A percentile compares a stretch with the other conserved stretches of the same genome.
These are phyloP conservation scores for Platerodrilus igneus DNA, from an alignment of 2,888 invertebrate genomes.

Conservation along the genomic window DNA sequence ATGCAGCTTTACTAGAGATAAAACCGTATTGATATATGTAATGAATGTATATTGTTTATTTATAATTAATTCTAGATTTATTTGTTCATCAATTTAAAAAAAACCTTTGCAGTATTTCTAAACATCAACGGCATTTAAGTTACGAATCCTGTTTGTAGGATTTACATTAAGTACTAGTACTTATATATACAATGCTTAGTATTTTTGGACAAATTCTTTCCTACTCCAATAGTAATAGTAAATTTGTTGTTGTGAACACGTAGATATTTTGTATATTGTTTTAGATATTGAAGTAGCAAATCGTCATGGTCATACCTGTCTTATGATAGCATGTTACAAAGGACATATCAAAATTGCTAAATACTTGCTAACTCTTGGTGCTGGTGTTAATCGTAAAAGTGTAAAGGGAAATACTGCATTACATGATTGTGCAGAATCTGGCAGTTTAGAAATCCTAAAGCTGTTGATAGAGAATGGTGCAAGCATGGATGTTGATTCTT, in stretches of 20 bases:
- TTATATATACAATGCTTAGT: not conserved
- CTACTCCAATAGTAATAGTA: not conserved
- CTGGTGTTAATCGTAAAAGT: slow-evolving; percentile 89
- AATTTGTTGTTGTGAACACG: not conserved
- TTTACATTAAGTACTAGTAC: no score
- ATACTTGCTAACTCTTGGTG: slow-evolving; percentile 79
- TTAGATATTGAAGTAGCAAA: slow-evolving; percentile 93
- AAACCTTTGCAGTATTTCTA: no score
- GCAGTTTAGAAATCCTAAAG: slow-evolving; percentile 87
- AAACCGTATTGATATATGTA: no score
- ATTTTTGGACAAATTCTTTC: not conserved
- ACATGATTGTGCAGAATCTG: slow-evolving; percentile 96
- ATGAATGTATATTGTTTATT: no score
- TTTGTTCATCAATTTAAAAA: no score
- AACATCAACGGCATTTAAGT: no score
- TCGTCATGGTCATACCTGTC: slow-evolving; percentile 91
- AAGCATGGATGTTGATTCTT: slow-evolving; percentile 89
- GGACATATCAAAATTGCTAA: slow-evolving; percentile 88
- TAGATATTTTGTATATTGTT: slow-evolving; percentile 25
- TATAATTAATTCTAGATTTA: no score
- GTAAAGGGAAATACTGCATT: slow-evolving; percentile 94
- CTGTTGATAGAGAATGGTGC: slow-evolving; percentile 84
- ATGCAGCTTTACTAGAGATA: no score
- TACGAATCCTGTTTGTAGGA: no score
- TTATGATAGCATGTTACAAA: slow-evolving; percentile 98